Conservation (phyloP, 2,888 invertebrate species). For the Eudasyphora cyanicolor region DNA sequence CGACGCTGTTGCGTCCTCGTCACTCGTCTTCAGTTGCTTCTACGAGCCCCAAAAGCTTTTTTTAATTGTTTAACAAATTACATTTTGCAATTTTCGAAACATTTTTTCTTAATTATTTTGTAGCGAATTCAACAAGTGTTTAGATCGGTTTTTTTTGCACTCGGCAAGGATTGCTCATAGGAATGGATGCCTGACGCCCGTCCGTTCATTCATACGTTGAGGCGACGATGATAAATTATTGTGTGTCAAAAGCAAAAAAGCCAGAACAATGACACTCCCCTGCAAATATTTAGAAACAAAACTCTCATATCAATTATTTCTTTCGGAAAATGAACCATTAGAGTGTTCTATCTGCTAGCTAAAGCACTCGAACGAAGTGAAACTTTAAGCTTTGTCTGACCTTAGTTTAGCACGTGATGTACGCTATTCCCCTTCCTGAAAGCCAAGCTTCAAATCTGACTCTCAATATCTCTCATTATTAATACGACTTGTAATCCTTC, state of each 20-base stretch:
- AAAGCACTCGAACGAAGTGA: too few species aligned
- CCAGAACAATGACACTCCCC: neutral
- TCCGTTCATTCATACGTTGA: neutral
- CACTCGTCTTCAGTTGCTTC: neutral
- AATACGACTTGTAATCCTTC: too few species aligned
- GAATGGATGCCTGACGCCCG: neutral
- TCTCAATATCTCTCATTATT: too few species aligned
- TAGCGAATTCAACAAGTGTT: constrained; percentile 21
- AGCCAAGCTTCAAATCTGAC: too few species aligned
- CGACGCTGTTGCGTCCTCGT: neutral
- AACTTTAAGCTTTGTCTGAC: too few species aligned
- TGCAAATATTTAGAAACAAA: neutral
- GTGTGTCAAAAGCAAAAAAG: neutral
- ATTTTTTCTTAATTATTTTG: constrained; percentile 23
- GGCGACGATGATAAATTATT: neutral
- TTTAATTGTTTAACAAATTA: constrained; percentile 41
- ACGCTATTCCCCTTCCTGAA: too few species aligned
- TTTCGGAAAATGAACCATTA: too few species aligned
- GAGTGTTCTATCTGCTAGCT: too few species aligned
- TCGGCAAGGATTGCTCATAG: neutral
- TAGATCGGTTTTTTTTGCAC: neutral
- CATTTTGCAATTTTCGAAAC: constrained; percentile 6
- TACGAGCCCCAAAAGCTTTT: neutral
- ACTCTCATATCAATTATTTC: too few species aligned
- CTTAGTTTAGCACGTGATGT: too few species aligned